Evolutionary conservation across 2,888 invertebrate genomes (phyloP).

Genomic region (Pteria penguin): DNA sequence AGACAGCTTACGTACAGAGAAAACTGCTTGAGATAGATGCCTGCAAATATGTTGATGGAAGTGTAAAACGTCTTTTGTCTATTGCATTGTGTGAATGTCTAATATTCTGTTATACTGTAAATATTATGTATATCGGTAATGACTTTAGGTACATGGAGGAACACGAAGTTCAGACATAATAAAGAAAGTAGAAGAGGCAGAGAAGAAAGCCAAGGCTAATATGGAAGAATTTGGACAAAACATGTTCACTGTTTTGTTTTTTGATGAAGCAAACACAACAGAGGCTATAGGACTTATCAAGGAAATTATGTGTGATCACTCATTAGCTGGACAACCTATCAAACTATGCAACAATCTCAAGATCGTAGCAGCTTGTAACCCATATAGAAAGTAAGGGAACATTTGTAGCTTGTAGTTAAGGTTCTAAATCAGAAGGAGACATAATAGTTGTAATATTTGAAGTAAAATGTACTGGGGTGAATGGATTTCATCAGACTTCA

Average conservation of each 20-base stretch:
- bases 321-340: slow-evolving; percentile 67
- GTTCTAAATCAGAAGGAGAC: too few species aligned
- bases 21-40: too few species aligned
- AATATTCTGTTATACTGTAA: too few species aligned
- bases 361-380: slow-evolving; percentile 78
- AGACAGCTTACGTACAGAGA: too few species aligned
- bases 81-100: too few species aligned
- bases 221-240: slow-evolving; percentile 44
- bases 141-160: slow-evolving; percentile 74
- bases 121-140: too few species aligned
- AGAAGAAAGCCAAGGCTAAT: slow-evolving; percentile 64
- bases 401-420: too few species aligned
- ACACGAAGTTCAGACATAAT: slow-evolving; percentile 71
- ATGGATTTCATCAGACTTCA: not conserved
- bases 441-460: too few species aligned
- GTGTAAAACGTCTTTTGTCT: too few species aligned
- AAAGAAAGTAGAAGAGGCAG: slow-evolving; percentile 67
- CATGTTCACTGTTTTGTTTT: slow-evolving; percentile 74
- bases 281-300: slow-evolving; percentile 77
- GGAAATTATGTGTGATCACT: slow-evolving; percentile 77
- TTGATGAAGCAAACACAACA: slow-evolving; percentile 79
- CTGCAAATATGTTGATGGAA: too few species aligned
- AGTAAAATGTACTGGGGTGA: too few species aligned
- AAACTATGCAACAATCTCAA: slow-evolving; percentile 63
- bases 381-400: slow-evolving; percentile 78